Evolutionary conservation across 2,113 vertebrate genomes (phyloP).

Genomic region (Hypanus sabinus): DNA sequence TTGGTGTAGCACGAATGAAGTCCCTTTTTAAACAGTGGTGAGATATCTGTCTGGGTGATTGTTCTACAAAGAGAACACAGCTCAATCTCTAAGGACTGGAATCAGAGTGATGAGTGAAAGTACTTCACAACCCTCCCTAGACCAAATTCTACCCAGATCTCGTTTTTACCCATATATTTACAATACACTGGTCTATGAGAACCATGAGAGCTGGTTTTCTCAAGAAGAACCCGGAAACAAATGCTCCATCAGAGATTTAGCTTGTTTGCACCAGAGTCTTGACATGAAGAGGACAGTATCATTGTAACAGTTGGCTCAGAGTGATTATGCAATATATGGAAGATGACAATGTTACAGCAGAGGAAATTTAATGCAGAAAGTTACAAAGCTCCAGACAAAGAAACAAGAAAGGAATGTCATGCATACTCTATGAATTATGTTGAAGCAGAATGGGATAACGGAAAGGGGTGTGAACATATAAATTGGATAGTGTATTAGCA

Average conservation of each 20-base stretch:
- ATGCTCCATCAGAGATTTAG: background rate
- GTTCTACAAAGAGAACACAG: background rate
- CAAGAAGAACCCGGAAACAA: background rate
- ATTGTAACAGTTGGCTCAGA: background rate
- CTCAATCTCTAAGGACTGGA: background rate
- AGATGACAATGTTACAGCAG: background rate
- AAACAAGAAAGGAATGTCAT: background rate
- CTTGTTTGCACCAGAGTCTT: background rate
- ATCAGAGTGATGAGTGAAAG: background rate
- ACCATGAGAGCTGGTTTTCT: background rate
- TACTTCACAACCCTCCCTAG: background rate
- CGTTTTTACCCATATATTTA: background rate
- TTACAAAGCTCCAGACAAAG: background rate
- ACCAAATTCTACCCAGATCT: background rate
- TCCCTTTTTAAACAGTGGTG: background rate
- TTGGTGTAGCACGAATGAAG: background rate
- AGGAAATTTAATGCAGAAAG: background rate
- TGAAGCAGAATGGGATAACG: background rate
- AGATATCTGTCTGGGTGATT: background rate
- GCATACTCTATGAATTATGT: background rate
- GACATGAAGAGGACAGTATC: background rate
- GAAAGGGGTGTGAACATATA: no score
- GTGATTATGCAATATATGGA: background rate
- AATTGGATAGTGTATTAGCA: no score
- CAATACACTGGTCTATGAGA: background rate